Conservation (phyloP, 1,140 invertebrate species). For the Calliopsis andreniformis region DNA sequence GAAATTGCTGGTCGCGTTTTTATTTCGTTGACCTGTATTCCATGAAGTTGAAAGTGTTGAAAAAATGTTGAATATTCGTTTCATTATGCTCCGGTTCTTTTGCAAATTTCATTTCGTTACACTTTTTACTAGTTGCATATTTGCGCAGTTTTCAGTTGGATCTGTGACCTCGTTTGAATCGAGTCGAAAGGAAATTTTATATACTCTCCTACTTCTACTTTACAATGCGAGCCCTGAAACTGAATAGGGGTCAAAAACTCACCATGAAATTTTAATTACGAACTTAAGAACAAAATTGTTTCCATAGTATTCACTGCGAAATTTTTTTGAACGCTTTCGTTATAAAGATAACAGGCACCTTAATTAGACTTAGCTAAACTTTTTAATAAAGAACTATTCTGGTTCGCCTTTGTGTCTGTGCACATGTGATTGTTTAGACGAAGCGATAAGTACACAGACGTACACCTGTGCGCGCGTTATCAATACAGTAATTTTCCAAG, state of each 20-base stretch:
- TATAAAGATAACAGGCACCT: too few species aligned
- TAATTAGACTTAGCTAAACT: too few species aligned
- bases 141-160: neutral
- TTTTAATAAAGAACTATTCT: neutral
- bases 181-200: too few species aligned
- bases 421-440: neutral
- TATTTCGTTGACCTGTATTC: conserved; percentile 15
- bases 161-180: neutral
- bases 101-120: neutral
- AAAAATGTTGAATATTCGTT: neutral
- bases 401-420: neutral
- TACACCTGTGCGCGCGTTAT: conserved; percentile 27
- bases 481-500: conserved; percentile 27
- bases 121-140: neutral
- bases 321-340: too few species aligned
- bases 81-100: neutral
- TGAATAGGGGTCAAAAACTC: too few species aligned
- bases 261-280: too few species aligned
- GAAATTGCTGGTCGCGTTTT: conserved; percentile 1
- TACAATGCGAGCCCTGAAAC: neutral
- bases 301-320: too few species aligned
- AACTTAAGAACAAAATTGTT: too few species aligned
- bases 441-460: neutral
- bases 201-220: too few species aligned
- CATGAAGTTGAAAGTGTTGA: neutral